Evolutionary conservation across 2,888 invertebrate genomes (phyloP).

Genomic region (Leucophora obtusa): DNA sequence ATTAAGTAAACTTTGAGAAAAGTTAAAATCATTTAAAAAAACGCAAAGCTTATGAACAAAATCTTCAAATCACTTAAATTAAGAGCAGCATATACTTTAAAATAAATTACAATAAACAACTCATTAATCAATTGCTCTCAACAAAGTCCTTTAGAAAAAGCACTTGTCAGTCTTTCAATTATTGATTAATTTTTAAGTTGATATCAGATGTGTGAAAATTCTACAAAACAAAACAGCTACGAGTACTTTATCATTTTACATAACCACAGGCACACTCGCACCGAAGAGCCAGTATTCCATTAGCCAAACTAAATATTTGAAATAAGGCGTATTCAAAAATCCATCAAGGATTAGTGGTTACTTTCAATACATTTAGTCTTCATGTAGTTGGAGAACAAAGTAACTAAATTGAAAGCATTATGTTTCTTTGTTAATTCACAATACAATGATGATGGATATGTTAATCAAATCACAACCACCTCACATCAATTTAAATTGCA

Average conservation of each 20-base stretch:
- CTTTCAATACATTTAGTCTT: constrained; percentile 47
- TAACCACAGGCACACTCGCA: constrained; percentile 36
- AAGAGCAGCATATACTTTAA: constrained; percentile 65
- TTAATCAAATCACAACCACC: constrained; percentile 77
- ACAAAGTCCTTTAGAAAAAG: constrained; percentile 25
- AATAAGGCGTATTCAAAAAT: constrained; percentile 25
- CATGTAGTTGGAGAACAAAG: constrained; percentile 31
- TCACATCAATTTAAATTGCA: constrained; percentile 71
- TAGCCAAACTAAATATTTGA: constrained; percentile 50
- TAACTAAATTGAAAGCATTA: constrained; percentile 33
- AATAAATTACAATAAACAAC: constrained; percentile 42
- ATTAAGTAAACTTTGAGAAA: constrained; percentile 7
- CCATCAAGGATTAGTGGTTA: constrained; percentile 67
- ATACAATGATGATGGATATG: constrained; percentile 72
- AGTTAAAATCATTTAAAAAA: constrained; percentile 7
- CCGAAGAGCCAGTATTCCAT: neutral
- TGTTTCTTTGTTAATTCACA: constrained; percentile 18
- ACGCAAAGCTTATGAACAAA: constrained; percentile 13
- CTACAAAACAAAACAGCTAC: constrained; percentile 40
- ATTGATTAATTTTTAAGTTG: constrained; percentile 62
- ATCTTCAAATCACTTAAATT: constrained; percentile 68
- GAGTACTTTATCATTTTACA: constrained; percentile 20
- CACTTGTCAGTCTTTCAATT: constrained; percentile 64
- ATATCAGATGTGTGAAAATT: constrained; percentile 45
- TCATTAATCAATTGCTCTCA: constrained; percentile 72